These are phyloP conservation scores for Chloroclysta siterata DNA, from an alignment of 2,888 invertebrate species.

Conservation along the genomic window DNA sequence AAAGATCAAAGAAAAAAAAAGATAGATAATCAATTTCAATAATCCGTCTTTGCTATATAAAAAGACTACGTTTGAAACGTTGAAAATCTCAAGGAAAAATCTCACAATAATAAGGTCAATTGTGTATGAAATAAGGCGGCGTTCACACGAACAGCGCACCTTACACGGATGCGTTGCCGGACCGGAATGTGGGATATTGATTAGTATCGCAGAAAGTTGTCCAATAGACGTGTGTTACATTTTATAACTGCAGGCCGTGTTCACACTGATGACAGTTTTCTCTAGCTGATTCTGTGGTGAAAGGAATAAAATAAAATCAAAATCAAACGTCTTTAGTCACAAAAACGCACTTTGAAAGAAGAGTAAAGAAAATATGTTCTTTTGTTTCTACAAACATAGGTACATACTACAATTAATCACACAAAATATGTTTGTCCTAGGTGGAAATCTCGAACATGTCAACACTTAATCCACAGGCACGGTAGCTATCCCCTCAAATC, in stretches of 20 bases:
- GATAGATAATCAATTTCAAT: too few relatives aligned
- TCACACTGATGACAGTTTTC: slow-evolving; percentile 27
- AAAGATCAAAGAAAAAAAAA: too few relatives aligned
- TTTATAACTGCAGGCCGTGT: slow-evolving; percentile 41
- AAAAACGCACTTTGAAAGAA: too few relatives aligned
- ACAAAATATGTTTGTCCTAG: too few relatives aligned
- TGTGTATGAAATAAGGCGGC: slow-evolving; percentile 32
- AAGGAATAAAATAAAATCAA: too few relatives aligned
- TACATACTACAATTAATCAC: too few relatives aligned
- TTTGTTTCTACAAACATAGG: too few relatives aligned
- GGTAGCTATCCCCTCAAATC: too few relatives aligned
- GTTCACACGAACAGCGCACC: slow-evolving; percentile 31
- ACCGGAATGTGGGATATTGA: slow-evolving; percentile 38
- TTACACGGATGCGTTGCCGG: slow-evolving; percentile 37
- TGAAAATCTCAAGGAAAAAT: not conserved
- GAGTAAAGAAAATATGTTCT: too few relatives aligned
- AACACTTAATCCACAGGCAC: too few relatives aligned
- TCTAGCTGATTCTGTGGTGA: not conserved
- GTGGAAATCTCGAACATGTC: too few relatives aligned
- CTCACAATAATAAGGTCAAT: slow-evolving; percentile 27
- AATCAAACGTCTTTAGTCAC: too few relatives aligned
- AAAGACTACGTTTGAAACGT: not conserved
- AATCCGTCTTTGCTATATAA: not conserved
- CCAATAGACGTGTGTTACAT: slow-evolving; percentile 44
- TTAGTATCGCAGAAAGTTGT: slow-evolving; percentile 47